phyloP scores from a whole-genome alignment of 2,113 vertebrate genomes.

The Etia nguti region DNA sequence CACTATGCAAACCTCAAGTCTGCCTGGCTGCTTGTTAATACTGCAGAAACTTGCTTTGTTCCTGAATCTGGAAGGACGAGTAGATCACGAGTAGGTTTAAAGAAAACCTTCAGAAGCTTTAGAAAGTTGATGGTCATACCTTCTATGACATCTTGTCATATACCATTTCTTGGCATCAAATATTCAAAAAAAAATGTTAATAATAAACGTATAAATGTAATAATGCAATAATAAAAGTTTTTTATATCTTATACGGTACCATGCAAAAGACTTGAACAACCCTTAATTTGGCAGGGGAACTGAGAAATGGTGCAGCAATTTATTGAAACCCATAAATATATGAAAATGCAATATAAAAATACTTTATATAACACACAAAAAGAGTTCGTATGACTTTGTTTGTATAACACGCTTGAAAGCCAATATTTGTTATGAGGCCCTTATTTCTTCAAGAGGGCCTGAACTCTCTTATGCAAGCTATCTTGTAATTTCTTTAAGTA shows the following conservation, averaged over 20 bases:
- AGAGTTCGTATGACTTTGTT: neutral
- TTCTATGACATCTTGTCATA: neutral
- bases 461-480: no score
- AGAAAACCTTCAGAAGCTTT: neutral
- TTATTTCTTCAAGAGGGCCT: no score
- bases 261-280: neutral
- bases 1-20: neutral
- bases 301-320: neutral
- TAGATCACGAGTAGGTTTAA: neutral
- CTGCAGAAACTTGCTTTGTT: neutral
- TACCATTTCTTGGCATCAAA: neutral
- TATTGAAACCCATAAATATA: neutral
- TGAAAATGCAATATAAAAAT: neutral
- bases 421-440: no score
- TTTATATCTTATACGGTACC: neutral
- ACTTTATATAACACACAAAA: neutral
- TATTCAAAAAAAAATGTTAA: neutral
- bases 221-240: neutral
- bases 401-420: no score
- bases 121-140: neutral
- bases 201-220: neutral
- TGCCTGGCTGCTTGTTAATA: neutral
- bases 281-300: fast-evolving
- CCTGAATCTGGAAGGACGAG: neutral
- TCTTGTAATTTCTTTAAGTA: neutral